Conservation (phyloP, 2,888 invertebrate species). For the Drosophila borborema region DNA sequence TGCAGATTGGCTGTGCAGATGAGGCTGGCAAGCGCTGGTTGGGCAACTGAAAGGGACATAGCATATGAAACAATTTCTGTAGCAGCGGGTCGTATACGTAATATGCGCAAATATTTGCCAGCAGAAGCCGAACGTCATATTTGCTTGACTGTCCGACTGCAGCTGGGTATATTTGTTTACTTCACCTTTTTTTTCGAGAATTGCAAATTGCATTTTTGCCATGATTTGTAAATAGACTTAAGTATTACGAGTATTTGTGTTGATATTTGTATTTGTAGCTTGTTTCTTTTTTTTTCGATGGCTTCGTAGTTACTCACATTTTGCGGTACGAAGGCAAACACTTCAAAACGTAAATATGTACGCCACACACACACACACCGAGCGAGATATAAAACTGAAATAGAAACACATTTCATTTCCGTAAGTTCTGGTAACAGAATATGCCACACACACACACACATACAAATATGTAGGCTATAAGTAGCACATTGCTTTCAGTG, state of each 20-base stretch:
- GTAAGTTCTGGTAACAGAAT: slow-evolving; percentile 69
- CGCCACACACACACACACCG: slow-evolving; percentile 29
- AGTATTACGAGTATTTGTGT: slow-evolving; percentile 52
- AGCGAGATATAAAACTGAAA: slow-evolving; percentile 66
- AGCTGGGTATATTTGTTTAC: slow-evolving; percentile 48
- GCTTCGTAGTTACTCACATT: slow-evolving; percentile 31
- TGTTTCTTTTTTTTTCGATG: slow-evolving; percentile 15
- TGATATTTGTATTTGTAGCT: slow-evolving; percentile 28
- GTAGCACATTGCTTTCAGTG: slow-evolving; percentile 29
- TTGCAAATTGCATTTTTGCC: slow-evolving; percentile 71
- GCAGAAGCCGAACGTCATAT: slow-evolving; percentile 56
- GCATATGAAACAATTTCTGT: slow-evolving; percentile 38
- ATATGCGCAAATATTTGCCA: slow-evolving; percentile 67
- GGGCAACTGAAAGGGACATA: slow-evolving; percentile 7
- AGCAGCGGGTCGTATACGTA: slow-evolving; percentile 50
- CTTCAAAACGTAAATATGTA: slow-evolving; percentile 70
- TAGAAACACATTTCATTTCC: slow-evolving; percentile 81
- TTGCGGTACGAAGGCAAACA: slow-evolving; percentile 61
- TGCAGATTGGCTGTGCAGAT: slow-evolving; percentile 64
- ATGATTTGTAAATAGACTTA: slow-evolving; percentile 76
- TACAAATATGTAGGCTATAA: slow-evolving; percentile 10
- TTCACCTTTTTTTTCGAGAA: slow-evolving; percentile 38
- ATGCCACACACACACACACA: slow-evolving; percentile 35
- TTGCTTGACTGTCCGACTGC: slow-evolving; percentile 51
- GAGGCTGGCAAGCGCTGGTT: slow-evolving; percentile 14